Conservation (phyloP, 2,888 invertebrate species). For the Xylota segnis region DNA sequence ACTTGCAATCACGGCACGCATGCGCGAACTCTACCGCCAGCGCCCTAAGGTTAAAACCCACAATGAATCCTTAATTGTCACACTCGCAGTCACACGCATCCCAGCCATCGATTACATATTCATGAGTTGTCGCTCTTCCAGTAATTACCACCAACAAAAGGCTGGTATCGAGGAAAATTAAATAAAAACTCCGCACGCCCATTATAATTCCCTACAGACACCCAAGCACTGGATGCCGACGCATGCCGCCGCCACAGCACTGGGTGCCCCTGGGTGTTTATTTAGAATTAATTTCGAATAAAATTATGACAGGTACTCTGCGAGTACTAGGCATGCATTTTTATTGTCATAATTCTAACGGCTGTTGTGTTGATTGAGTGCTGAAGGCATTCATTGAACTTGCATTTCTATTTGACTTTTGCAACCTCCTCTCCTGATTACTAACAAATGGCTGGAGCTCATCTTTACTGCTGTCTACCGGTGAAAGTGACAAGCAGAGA, state of each 20-base stretch:
- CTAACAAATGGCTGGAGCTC: constrained; percentile 18
- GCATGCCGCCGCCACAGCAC: constrained; percentile 24
- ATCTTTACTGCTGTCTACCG: constrained; percentile 38
- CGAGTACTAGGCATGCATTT: constrained; percentile 28
- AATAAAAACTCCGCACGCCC: constrained; percentile 44
- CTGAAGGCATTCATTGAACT: constrained; percentile 63
- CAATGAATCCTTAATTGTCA: constrained; percentile 54
- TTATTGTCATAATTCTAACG: constrained; percentile 51
- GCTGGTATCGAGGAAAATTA: constrained; percentile 29
- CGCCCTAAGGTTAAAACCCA: constrained; percentile 37
- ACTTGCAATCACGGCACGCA: constrained; percentile 17
- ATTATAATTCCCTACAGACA: constrained; percentile 24
- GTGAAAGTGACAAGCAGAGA: constrained; percentile 62
- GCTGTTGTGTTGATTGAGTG: constrained; percentile 43
- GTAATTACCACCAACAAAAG: constrained; percentile 70
- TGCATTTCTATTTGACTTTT: constrained; percentile 43
- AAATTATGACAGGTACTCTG: constrained; percentile 47
- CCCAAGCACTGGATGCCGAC: constrained; percentile 20
- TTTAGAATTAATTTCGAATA: constrained; percentile 47
- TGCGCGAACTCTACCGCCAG: neutral
- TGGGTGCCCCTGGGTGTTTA: constrained; percentile 16
- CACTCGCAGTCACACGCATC: constrained; percentile 16
- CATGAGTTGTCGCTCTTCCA: constrained; percentile 65
- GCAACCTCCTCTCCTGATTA: constrained; percentile 37
- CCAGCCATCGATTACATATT: constrained; percentile 49